Conservation (phyloP, 2,888 invertebrate genomes). For the Drosophila formosana region DNA sequence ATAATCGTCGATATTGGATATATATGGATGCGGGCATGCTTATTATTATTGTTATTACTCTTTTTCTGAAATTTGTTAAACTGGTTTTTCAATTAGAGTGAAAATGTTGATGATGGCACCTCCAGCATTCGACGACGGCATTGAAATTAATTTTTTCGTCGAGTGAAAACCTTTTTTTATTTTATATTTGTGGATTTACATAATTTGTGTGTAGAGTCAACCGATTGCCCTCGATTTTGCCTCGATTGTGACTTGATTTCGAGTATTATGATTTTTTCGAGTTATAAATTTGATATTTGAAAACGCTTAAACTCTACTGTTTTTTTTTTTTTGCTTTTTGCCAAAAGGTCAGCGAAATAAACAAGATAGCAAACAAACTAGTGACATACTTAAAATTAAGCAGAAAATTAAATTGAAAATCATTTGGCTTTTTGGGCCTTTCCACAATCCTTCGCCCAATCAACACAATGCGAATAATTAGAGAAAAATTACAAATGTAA, state of each 20-base stretch:
- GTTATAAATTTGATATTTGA: constrained; percentile 45
- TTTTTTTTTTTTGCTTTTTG: constrained; percentile 12
- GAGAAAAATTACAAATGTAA: constrained; percentile 24
- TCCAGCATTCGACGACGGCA: constrained; percentile 49
- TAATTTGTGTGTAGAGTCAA: constrained; percentile 56
- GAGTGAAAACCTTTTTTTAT: constrained; percentile 73
- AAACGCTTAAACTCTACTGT: constrained; percentile 34
- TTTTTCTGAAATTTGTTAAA: constrained; percentile 74
- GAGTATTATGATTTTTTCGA: constrained; percentile 36
- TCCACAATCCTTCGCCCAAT: constrained; percentile 44
- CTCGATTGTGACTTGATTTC: constrained; percentile 36
- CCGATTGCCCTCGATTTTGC: constrained; percentile 67
- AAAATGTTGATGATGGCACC: constrained; percentile 75
- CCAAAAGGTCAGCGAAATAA: constrained; percentile 38
- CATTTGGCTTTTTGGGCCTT: constrained; percentile 25
- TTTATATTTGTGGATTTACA: constrained; percentile 63
- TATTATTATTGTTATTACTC: constrained; percentile 60
- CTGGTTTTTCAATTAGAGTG: constrained; percentile 81
- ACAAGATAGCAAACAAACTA: constrained; percentile 8
- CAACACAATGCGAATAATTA: constrained; percentile 42
- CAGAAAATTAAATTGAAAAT: constrained; percentile 4
- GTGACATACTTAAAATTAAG: constrained; percentile 46
- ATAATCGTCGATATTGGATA: constrained; percentile 57
- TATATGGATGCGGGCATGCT: constrained; percentile 26
- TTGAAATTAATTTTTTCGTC: constrained; percentile 55